Percentiles rank a stretch among this genome's conserved stretches.
phyloP scores from a whole-genome alignment of 2,888 invertebrate species.

The Xanthia icteritia region DNA sequence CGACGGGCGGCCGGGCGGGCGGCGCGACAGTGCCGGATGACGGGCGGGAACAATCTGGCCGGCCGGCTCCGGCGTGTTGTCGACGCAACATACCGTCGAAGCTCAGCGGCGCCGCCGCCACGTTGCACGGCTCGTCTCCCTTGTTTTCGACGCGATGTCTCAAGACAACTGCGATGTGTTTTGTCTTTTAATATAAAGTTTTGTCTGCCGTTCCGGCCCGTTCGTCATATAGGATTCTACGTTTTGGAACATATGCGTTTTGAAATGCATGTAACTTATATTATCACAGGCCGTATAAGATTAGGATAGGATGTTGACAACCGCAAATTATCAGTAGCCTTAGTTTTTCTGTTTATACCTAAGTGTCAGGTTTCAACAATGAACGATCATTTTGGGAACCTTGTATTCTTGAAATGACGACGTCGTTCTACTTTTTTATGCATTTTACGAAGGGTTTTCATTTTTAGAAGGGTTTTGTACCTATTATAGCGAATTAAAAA shows the following conservation, averaged over 20 bases:
- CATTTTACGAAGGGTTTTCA: too few species aligned
- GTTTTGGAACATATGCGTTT: too few species aligned
- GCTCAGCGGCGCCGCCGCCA: constrained; percentile 59
- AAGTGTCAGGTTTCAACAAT: too few species aligned
- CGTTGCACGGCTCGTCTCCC: constrained; percentile 42
- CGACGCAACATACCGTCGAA: constrained; percentile 33
- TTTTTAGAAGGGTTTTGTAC: too few species aligned
- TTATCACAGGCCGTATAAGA: neutral
- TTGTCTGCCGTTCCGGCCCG: neutral
- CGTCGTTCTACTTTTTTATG: too few species aligned
- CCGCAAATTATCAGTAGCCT: too few species aligned
- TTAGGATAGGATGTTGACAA: too few species aligned
- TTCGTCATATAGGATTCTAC: neutral
- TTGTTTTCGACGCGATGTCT: constrained; percentile 16
- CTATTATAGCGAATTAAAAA: too few species aligned
- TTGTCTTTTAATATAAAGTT: constrained; percentile 22
- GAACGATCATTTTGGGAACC: too few species aligned
- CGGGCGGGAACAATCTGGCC: constrained; percentile 77
- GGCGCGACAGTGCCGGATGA: constrained; percentile 73
- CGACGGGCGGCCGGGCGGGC: constrained; percentile 67
- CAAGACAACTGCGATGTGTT: constrained; percentile 26
- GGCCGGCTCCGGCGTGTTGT: constrained; percentile 61
- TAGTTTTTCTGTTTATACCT: too few species aligned
- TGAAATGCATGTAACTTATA: too few species aligned
- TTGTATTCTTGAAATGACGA: too few species aligned